Evolutionary conservation across 2,113 vertebrate genomes (phyloP), one percentile per base, ranked within the genome.

Genomic region (Cranoglanis bouderius): DNA sequence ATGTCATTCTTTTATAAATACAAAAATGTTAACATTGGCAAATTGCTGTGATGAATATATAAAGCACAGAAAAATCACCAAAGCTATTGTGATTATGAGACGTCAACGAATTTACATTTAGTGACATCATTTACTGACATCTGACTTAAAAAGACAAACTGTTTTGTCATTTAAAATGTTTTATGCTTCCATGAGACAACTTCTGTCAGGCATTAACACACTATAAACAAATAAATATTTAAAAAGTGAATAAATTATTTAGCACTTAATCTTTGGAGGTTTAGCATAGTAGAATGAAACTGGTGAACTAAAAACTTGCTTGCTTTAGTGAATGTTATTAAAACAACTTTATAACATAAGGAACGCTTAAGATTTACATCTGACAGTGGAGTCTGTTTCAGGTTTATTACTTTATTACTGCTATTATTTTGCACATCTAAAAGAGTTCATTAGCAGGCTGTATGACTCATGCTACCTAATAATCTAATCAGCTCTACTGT

Each of bases 401-500:
- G 8, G 51, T 29, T 57, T 75, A 75, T 43, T 72, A 35, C 46
- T 32, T 85, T 85, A 70, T 53, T 70, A 51, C 32, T 74, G 49
- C 51, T 85, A 74, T 21, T 57, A 53, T 38, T 53, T 70, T 53
- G 12, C 18, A n/a, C 53, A 86, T 46, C 53, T 75, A 61, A 75
- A 86, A 72, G 16, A 61, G 16, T 6, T 77, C 40, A 86, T 77
- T 77, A 77, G 72, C 14, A n/a, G 14, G 26, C 46, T 86, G 67
- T 55, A 57, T 86, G 53, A 61, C 51, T 86, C 26, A 61, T 10
- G 10, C 55, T 86, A 38, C 16, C 26, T 87, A 40, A 80, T 32
- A 80, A 12, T 84, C 14, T 80, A 78, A 78, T 80, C 32, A 87
- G 46, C 7, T 14, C 24, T 63, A 80, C n/a, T 87, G 59, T 38